These are phyloP conservation scores for Pristionchus maxplancki DNA, from an alignment of 2,888 invertebrate species.

Conservation along the genomic window DNA sequence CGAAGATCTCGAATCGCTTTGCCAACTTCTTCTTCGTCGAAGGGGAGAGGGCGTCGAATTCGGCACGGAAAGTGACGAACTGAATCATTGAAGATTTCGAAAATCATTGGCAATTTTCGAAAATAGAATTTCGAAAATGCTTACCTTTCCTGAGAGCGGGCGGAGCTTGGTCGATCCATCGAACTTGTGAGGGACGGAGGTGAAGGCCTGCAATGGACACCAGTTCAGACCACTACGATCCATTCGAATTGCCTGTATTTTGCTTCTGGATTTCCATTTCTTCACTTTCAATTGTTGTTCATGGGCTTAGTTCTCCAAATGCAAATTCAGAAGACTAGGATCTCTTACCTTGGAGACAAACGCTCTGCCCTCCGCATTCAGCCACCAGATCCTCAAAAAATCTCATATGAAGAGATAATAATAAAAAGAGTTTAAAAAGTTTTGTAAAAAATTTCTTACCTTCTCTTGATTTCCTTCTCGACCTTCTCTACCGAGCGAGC, in stretches of 20 bases:
- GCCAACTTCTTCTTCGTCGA: background rate
- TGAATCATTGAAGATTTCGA: background rate
- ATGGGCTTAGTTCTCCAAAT: background rate
- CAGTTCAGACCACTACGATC: too few relatives aligned
- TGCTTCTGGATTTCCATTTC: too few relatives aligned
- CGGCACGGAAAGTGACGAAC: background rate
- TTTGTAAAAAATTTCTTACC: background rate
- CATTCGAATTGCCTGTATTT: too few relatives aligned
- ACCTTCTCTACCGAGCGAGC: background rate
- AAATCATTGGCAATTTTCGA: too few relatives aligned
- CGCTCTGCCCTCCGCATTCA: background rate
- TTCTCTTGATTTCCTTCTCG: background rate
- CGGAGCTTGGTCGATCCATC: background rate
- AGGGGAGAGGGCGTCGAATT: background rate
- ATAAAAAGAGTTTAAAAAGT: background rate
- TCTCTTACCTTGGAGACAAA: background rate
- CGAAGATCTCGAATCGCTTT: background rate
- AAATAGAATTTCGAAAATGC: background rate
- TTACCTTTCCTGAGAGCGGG: background rate
- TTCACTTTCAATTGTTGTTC: too few relatives aligned
- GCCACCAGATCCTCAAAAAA: background rate
- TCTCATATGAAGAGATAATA: background rate
- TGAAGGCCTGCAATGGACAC: background rate
- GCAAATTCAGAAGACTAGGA: background rate
- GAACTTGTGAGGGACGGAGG: background rate